Conservation (phyloP, 1,140 invertebrate genomes). For the Drosophila arawakana region DNA sequence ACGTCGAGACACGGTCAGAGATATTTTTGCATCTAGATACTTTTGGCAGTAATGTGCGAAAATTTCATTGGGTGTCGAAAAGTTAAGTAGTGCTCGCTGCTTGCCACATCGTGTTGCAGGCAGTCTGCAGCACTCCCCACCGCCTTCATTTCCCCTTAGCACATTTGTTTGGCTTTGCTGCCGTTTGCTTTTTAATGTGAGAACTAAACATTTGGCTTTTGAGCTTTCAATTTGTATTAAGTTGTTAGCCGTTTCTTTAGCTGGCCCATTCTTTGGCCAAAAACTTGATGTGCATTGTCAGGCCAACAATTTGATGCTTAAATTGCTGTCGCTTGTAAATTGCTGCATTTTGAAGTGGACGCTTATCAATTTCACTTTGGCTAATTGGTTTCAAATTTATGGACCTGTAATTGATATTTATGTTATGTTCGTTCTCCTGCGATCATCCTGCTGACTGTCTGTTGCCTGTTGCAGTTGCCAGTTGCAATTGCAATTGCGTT, state of each 20-base stretch:
- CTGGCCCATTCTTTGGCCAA: constrained; percentile 1
- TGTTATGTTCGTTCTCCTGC: constrained; percentile 57
- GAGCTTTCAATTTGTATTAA: constrained; percentile 82
- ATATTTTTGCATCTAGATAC: constrained; percentile 83
- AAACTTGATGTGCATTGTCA: constrained; percentile 59
- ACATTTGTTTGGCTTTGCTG: constrained; percentile 30
- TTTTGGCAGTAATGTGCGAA: constrained; percentile 84
- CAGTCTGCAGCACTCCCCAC: background rate
- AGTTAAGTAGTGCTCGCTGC: constrained; percentile 80
- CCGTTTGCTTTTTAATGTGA: constrained; percentile 75
- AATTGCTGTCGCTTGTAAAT: constrained; percentile 63
- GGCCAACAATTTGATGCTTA: constrained; percentile 53
- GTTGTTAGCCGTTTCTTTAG: constrained; percentile 64
- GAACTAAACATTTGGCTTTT: constrained; percentile 80
- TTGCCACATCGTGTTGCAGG: constrained; percentile 1
- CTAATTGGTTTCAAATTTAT: constrained; percentile 84
- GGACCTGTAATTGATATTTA: constrained; percentile 84
- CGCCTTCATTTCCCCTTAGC: no score
- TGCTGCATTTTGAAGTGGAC: constrained; percentile 61
- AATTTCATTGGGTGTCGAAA: constrained; percentile 83
- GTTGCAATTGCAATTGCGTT: no score
- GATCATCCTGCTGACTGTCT: constrained; percentile 23
- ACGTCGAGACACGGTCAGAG: constrained; percentile 51
- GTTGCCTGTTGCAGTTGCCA: constrained; percentile 3
- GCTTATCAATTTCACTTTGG: constrained; percentile 83